phyloP scores from a whole-genome alignment of 1,140 invertebrate species.

The Tetragnatha versicolor region DNA sequence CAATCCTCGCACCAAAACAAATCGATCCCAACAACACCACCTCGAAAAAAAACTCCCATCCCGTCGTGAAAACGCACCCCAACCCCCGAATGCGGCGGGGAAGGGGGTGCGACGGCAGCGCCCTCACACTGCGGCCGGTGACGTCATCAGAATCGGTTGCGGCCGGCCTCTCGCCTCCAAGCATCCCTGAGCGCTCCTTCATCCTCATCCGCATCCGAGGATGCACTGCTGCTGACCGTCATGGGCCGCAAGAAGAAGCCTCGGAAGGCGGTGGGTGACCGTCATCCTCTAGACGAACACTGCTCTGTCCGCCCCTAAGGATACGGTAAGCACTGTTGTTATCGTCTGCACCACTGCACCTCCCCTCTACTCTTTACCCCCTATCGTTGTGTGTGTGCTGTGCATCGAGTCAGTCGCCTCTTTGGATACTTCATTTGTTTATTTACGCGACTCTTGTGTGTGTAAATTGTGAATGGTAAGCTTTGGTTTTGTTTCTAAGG shows the following conservation, averaged over 20 bases:
- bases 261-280: conserved; percentile 21
- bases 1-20: no score
- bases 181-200: conserved; percentile 1
- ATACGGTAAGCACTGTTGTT: conserved; percentile 13
- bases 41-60: no score
- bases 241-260: conserved; percentile 12
- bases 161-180: conserved; percentile 19
- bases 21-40: no score
- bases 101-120: background rate
- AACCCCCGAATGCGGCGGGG: conserved; percentile 3
- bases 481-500: no score
- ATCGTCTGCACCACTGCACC: no score
- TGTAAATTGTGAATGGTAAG: no score
- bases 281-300: conserved; percentile 2
- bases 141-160: conserved; percentile 40
- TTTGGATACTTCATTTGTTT: no score
- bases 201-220: background rate
- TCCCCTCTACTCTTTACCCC: no score
- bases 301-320: background rate
- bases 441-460: no score
- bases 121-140: conserved; percentile 23
- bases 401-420: no score
- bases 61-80: no score
- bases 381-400: no score
- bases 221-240: background rate